These are phyloP conservation scores for Myotis pilosus DNA, from an alignment of 2,797 vertebrate species.

Conservation along the genomic window DNA sequence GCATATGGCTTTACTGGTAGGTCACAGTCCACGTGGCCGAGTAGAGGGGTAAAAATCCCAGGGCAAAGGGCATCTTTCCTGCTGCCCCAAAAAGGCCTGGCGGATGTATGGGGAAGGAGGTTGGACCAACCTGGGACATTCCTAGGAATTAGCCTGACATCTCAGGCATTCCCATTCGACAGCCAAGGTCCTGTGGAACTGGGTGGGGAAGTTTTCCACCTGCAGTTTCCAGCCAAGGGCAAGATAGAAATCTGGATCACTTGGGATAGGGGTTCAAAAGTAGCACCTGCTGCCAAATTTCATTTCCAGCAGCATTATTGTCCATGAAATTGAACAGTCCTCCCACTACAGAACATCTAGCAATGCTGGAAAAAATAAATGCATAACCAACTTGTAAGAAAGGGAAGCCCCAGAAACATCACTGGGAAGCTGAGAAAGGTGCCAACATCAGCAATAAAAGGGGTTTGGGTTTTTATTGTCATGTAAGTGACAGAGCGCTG, in stretches of 20 bases:
- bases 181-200: background rate
- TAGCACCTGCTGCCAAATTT: background rate
- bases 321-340: background rate
- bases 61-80: background rate
- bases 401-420: background rate
- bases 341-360: background rate
- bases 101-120: background rate
- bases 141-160: constrained; percentile 68
- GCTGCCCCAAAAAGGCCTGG: background rate
- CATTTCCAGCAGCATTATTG: background rate
- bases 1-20: background rate
- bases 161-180: constrained; percentile 20
- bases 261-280: background rate
- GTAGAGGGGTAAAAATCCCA: fast-evolving
- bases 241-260: background rate
- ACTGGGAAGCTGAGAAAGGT: background rate
- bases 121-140: constrained; percentile 41
- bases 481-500: background rate
- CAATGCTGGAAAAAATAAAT: background rate
- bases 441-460: background rate
- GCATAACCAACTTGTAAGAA: background rate
- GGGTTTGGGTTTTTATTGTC: background rate
- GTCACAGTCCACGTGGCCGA: fast-evolving
- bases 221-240: background rate
- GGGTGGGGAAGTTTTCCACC: constrained; percentile 22